Base-by-base conservation (phyloP, 2,888 invertebrate species). In the Stenichneumon culpator region DNA sequence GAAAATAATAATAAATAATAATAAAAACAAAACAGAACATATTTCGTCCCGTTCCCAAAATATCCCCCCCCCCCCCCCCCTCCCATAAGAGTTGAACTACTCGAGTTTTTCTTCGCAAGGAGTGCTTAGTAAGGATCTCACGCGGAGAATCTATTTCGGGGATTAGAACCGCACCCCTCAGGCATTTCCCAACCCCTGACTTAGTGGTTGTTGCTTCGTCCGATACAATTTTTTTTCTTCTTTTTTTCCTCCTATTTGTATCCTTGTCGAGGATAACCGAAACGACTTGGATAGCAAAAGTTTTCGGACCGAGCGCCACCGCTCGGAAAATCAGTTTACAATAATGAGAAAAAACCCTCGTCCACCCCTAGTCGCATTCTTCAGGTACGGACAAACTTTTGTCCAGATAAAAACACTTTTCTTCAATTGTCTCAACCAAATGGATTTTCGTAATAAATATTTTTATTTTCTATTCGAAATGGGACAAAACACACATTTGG, bases 221-320 rank as follows among this genome's bases (percentile, higher is more conserved):
- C 50, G n/a, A 68, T 50, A 74, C 6, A 60, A 57, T 73, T 2
- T 54, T 2, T 54, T 32, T 39, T 60, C 60, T 19, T 36, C 25
- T 44, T 44, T 25, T 60, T 7, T 19, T 44, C 6, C 22, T 22
- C 25, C 25, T 39, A 3, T 25, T 78, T 50, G 39, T 57, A 67
- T 78, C 68, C 39, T n/a, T 52, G 39, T 73, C 73, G 57, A 52
- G 73, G 63, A 69, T 63, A 60, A 69, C 67, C 60, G 60, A 32
- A 69, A 79, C 47, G 69, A 73, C 68, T 47, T 25, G 32, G 78
- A 73, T 44, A 68, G 63, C 11, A 25, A 70, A 73, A 78, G 72
- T 60, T 39, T 39, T 72, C 54, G 36, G 44, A 47, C 44, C 57
- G 9, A 57, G 22, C 25, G 14, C 60, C 11, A 32, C 28, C 6